These are phyloP conservation scores for Drosophila sulfurigaster DNA, from an alignment of 1,140 invertebrate genomes.

Conservation along the genomic window DNA sequence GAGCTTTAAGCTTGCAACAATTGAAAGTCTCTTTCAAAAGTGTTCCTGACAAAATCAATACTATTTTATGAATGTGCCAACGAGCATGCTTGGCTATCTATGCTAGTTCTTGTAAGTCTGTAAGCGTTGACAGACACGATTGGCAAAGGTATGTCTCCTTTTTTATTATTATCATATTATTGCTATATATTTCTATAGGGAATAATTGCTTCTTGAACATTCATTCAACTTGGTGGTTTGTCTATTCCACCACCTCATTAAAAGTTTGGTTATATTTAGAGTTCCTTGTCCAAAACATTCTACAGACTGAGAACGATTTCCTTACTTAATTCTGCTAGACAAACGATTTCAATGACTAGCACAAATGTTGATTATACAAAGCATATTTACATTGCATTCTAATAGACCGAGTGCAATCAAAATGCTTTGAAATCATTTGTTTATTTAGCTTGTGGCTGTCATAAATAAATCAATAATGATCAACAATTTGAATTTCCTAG, in stretches of 20 bases:
- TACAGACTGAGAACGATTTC: conserved; percentile 2
- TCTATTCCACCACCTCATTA: background rate
- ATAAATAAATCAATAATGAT: too few relatives aligned
- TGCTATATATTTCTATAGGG: background rate
- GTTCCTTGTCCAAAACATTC: background rate
- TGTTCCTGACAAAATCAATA: conserved; percentile 48
- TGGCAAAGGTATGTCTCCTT: conserved; percentile 19
- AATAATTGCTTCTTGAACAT: too few relatives aligned
- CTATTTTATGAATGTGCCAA: background rate
- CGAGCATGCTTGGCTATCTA: background rate
- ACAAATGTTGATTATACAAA: conserved; percentile 14
- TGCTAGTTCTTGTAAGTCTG: conserved; percentile 28
- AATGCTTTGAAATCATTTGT: conserved; percentile 16
- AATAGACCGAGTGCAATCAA: conserved; percentile 21
- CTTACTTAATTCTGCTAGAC: background rate
- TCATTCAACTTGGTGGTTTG: background rate
- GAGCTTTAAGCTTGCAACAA: conserved; percentile 7
- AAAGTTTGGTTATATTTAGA: background rate
- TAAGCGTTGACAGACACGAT: conserved; percentile 4
- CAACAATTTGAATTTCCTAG: too few relatives aligned
- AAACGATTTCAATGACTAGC: conserved; percentile 23
- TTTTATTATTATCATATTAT: background rate
- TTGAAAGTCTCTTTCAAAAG: conserved; percentile 11
- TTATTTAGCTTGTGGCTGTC: conserved; percentile 9
- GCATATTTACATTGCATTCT: conserved; percentile 21